phyloP scores from a whole-genome alignment of 2,888 invertebrate genomes.

The Unio delphinus region DNA sequence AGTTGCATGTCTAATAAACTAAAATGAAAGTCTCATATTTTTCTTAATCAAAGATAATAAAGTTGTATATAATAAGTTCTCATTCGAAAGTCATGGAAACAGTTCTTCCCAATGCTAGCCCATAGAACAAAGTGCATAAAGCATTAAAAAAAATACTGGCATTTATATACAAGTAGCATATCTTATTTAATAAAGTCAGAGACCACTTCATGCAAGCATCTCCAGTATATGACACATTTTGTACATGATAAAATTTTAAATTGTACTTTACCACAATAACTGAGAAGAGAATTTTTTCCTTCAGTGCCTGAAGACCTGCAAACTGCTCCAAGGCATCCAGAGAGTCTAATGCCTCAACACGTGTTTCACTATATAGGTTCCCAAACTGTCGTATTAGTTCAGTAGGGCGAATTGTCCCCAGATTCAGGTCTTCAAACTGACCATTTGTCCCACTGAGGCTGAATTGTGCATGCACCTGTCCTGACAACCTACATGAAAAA shows the following conservation, averaged over 20 bases:
- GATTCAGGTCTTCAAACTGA: constrained; percentile 68
- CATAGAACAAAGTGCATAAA: no score
- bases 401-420: constrained; percentile 72
- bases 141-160: background rate
- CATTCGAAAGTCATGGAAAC: no score
- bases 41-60: no score
- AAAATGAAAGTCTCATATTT: no score
- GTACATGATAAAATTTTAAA: background rate
- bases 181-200: no score
- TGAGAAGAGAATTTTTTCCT: constrained; percentile 95
- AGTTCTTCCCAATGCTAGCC: no score
- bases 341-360: constrained; percentile 89
- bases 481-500: constrained; percentile 56
- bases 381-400: constrained; percentile 83
- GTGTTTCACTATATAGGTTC: constrained; percentile 86
- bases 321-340: constrained; percentile 86
- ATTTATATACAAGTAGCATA: background rate
- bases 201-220: no score
- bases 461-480: constrained; percentile 60
- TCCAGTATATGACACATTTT: background rate
- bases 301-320: constrained; percentile 87
- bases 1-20: no score
- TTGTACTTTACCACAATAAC: constrained; percentile 88
- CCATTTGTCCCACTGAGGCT: constrained; percentile 39
- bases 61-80: no score